Conservation (phyloP, 2,113 vertebrate species). For the Poeciliopsis retropinna region DNA sequence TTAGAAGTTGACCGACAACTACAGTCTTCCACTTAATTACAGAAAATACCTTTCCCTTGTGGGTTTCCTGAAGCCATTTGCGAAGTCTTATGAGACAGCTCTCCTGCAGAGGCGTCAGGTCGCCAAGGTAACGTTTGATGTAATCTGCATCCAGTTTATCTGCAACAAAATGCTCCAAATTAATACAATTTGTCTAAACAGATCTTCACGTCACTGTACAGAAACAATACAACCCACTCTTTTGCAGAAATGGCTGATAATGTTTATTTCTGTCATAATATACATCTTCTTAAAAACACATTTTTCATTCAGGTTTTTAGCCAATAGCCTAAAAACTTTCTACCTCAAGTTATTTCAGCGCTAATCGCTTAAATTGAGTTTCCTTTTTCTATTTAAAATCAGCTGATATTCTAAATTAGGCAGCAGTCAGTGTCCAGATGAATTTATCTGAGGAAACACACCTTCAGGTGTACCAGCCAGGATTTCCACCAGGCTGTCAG, state of each 20-base stretch:
- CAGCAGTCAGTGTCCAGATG: neutral
- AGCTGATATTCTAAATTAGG: neutral
- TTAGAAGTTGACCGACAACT: neutral
- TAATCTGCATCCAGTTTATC: slow-evolving; percentile 97
- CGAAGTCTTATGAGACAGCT: slow-evolving; percentile 95
- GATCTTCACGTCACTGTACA: neutral
- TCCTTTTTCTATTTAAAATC: neutral
- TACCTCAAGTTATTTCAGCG: neutral
- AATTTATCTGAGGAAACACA: slow-evolving; percentile 20
- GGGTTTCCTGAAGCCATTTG: slow-evolving; percentile 94
- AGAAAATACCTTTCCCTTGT: slow-evolving; percentile 92
- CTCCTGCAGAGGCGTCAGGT: slow-evolving; percentile 94
- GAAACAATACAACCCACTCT: too few relatives aligned
- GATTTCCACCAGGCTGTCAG: slow-evolving; percentile 76
- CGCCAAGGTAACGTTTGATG: slow-evolving; percentile 94
- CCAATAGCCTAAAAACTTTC: too few relatives aligned
- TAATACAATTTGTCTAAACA: neutral
- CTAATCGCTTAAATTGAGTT: neutral
- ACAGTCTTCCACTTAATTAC: neutral
- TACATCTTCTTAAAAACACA: too few relatives aligned
- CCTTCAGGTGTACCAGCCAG: slow-evolving; percentile 86
- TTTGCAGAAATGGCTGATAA: too few relatives aligned
- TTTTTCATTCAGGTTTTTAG: too few relatives aligned
- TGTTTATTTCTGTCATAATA: too few relatives aligned
- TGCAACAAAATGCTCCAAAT: slow-evolving; percentile 58